A percentile compares a stretch with the other conserved stretches of the same genome.
Evolutionary conservation across 2,888 invertebrate genomes (phyloP).

Genomic region (Perithous albicinctus): DNA sequence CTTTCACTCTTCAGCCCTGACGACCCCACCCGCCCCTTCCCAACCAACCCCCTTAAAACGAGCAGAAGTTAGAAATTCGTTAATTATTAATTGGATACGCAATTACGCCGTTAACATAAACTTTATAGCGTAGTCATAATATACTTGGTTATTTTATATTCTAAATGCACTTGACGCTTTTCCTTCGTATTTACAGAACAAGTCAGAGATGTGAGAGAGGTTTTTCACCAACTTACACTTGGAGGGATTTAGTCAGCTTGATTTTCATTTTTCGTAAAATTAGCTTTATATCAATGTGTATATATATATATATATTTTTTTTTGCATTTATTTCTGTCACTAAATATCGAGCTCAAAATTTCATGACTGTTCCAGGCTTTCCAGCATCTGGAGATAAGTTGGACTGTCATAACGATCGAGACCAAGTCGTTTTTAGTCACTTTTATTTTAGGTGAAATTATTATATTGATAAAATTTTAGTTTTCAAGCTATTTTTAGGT

Average conservation of each 20-base stretch:
- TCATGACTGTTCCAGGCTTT: no score
- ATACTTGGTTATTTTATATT: constrained; percentile 58
- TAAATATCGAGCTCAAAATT: no score
- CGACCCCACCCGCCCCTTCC: not conserved
- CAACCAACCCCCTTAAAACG: constrained; percentile 58
- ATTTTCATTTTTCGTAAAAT: not conserved
- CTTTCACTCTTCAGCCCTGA: constrained; percentile 23
- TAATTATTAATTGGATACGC: constrained; percentile 78
- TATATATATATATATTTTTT: no score
- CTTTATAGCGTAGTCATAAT: constrained; percentile 63
- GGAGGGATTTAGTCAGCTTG: not conserved
- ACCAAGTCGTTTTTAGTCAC: no score
- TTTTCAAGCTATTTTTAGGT: no score
- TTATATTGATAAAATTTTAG: no score
- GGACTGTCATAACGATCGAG: no score
- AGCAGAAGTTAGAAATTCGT: constrained; percentile 72
- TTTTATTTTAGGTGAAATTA: no score
- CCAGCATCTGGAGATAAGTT: no score
- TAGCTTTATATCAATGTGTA: not conserved
- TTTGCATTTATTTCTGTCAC: constrained; percentile 13
- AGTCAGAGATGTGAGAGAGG: not conserved
- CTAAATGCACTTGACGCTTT: constrained; percentile 47
- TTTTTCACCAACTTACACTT: not conserved
- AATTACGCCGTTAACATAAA: constrained; percentile 72
- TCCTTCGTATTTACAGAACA: constrained; percentile 24